Conservation (phyloP, 2,113 vertebrate species). For the Phrynocephalus versicolor region DNA sequence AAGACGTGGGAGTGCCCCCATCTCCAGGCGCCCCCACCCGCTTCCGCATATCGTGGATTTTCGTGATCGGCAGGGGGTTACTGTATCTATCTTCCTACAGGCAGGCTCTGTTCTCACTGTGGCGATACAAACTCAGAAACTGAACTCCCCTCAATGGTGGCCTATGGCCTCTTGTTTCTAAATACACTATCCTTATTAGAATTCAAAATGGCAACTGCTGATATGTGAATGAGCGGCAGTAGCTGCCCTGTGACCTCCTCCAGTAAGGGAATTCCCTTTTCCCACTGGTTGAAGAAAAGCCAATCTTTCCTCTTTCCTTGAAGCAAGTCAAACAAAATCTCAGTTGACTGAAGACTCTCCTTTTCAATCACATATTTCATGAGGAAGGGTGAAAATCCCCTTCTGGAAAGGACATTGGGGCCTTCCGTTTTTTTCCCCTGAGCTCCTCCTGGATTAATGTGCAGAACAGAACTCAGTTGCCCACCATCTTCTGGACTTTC, state of each 20-base stretch:
- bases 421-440: background rate
- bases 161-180: slow-evolving; percentile 2
- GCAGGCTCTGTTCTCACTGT: background rate
- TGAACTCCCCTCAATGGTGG: background rate
- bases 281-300: background rate
- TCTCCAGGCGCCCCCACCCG: too few species aligned
- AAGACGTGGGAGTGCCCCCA: too few species aligned
- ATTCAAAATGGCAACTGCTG: background rate
- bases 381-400: background rate
- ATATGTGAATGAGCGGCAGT: background rate
- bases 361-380: background rate
- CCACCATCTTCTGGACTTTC: background rate
- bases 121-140: background rate
- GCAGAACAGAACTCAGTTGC: background rate
- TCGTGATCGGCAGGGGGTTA: too few species aligned
- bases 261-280: slow-evolving; percentile 1
- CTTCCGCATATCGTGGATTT: too few species aligned
- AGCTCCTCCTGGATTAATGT: too few species aligned
- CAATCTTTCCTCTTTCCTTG: background rate
- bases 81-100: background rate
- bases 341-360: background rate
- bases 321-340: background rate
- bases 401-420: background rate
- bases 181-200: slow-evolving; percentile 8
- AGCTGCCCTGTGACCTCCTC: background rate